Evolutionary conservation across 2,797 vertebrate genomes (phyloP).

Genomic region (Pseudopleuronectes americanus): DNA sequence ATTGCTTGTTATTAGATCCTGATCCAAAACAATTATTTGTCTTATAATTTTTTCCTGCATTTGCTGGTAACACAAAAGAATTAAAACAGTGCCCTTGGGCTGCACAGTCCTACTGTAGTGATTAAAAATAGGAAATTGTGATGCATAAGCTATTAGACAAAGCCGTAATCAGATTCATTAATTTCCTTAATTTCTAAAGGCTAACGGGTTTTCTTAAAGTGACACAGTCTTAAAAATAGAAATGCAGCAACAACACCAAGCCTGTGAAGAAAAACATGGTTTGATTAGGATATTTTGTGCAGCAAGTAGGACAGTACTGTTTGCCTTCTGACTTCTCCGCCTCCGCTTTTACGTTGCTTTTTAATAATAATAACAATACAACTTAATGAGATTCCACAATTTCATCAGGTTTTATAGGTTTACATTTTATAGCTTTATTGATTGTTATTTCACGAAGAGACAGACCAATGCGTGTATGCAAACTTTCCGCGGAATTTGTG

Average conservation of each 20-base stretch:
- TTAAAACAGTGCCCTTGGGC: slow-evolving; percentile 96
- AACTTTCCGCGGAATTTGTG: no score
- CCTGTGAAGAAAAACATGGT: neutral
- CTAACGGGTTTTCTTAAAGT: slow-evolving; percentile 91
- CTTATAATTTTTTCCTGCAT: slow-evolving; percentile 89
- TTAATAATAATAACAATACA: no score
- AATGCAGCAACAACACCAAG: slow-evolving; percentile 5
- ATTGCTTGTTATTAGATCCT: slow-evolving; percentile 99
- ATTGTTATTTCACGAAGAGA: no score
- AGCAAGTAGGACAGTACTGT: neutral
- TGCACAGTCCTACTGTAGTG: slow-evolving; percentile 93
- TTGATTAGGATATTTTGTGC: neutral
- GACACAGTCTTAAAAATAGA: slow-evolving; percentile 80
- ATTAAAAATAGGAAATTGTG: slow-evolving; percentile 98
- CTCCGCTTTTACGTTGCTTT: no score
- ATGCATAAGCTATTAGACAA: slow-evolving; percentile 96
- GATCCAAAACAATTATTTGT: slow-evolving; percentile 97
- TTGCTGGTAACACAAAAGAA: slow-evolving; percentile 96
- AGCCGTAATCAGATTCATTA: slow-evolving; percentile 98
- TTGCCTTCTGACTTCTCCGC: no score
- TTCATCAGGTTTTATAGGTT: neutral
- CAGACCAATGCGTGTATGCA: no score
- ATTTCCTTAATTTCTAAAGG: slow-evolving; percentile 93
- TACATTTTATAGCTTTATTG: neutral
- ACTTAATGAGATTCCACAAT: no score